Evolutionary conservation across 2,797 vertebrate species (phyloP), one percentile per base, ranked within the genome.

Genomic region (Hephaestus fuliginosus): DNA sequence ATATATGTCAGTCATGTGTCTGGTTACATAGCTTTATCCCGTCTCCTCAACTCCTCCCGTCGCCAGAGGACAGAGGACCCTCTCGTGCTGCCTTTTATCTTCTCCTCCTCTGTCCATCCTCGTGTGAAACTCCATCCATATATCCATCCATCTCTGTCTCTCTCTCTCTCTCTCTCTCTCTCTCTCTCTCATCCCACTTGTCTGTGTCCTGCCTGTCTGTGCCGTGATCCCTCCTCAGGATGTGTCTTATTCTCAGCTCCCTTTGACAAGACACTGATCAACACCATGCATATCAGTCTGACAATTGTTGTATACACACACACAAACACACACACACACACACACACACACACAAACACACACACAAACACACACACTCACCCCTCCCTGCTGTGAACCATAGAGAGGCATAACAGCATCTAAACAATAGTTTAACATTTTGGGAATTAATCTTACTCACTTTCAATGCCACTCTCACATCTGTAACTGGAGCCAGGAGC

Each of bases 201-300:
- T 88, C 83, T 64, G 55, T 80, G 33, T 64, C 75, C 81, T 81
- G 74, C 56, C 82, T 83, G 74, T 76, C 75, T 82, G 74, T 81
- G 73, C 82, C 14, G 76, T 71, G 57, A 85, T 84, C 76, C 74
- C 79, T 87, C 81, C 76, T 55, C 76, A 60, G 82, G 85, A 81
- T 71, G 75, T 82, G 76, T 86, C 81, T 90, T 82, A 68, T 85
- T 91, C 77, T 89, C 86, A 56, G 48, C 79, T 83, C 77, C 57
- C 71, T 76, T 83, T 87, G 83, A 90, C 85, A 81, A 84, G 83
- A 78, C 78, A 77, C 81, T 82, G 83, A 93, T 91, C 84, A 90
- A 80, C 86, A 76, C 46, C 33, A 48, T 61, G 61, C 61, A 80
- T 73, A 85, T 88, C 82, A 76, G 82, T 80, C 83, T 79, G 87